These are phyloP conservation scores for Cossypha polioptera DNA, from an alignment of 2,797 vertebrate genomes.

Conservation along the genomic window DNA sequence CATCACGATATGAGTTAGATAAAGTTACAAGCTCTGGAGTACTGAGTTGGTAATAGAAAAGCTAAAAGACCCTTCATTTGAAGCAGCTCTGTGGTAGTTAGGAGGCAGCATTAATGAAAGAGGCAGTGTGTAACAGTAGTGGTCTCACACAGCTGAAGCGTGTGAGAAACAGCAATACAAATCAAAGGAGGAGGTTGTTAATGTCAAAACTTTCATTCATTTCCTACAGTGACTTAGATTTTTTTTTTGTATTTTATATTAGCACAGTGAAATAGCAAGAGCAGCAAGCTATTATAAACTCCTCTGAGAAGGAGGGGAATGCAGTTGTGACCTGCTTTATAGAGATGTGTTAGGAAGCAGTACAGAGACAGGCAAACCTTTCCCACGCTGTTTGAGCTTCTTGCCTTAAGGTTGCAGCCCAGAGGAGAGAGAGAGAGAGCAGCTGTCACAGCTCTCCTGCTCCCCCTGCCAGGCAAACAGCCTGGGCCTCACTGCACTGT, in stretches of 20 bases:
- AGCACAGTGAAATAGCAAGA: background rate
- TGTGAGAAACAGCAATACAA: conserved; percentile 43
- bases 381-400: background rate
- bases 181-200: conserved; percentile 27
- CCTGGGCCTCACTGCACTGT: accelerated
- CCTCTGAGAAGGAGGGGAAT: background rate
- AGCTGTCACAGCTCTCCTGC: background rate
- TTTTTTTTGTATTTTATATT: conserved; percentile 20
- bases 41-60: background rate
- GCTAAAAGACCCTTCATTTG: conserved; percentile 24
- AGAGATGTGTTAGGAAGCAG: background rate
- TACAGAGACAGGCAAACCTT: background rate
- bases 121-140: background rate
- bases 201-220: conserved; percentile 45
- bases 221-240: background rate
- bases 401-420: background rate
- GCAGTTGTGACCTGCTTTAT: background rate
- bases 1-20: background rate
- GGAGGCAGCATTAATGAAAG: conserved; percentile 28
- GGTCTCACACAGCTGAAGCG: background rate
- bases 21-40: conserved; percentile 19
- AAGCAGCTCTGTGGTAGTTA: conserved; percentile 44
- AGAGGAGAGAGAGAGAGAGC: background rate
- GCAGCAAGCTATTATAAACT: conserved; percentile 17
- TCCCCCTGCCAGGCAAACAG: conserved; percentile 22